Conservation (phyloP, 1,140 invertebrate genomes). For the Calephelis virginiensis region DNA sequence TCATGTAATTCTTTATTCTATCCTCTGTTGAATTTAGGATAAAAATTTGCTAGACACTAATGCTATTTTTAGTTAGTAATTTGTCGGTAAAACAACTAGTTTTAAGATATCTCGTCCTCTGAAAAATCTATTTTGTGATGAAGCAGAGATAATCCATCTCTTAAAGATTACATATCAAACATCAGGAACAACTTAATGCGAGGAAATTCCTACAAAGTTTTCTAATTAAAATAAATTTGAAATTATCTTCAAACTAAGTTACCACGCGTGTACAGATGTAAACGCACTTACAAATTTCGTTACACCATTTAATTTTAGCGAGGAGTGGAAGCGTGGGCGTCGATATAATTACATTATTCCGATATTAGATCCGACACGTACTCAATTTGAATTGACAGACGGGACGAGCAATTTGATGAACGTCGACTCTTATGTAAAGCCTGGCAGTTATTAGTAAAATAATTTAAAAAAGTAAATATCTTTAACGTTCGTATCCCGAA, state of each 20-base stretch:
- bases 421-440: constrained; percentile 2
- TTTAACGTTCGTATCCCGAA: no score
- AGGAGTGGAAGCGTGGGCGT: constrained; percentile 4
- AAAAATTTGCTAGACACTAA: no score
- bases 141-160: no score
- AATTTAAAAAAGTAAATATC: no score
- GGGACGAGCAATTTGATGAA: constrained; percentile 12
- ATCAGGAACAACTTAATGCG: not conserved
- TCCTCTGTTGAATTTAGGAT: no score
- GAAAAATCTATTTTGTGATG: no score
- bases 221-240: not conserved
- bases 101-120: no score
- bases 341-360: constrained; percentile 21
- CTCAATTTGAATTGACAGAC: constrained; percentile 23
- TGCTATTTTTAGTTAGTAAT: no score
- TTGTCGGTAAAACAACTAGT: no score
- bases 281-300: constrained; percentile 2
- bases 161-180: not conserved
- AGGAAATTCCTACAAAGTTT: not conserved
- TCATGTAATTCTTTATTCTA: no score
- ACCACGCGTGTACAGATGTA: not conserved
- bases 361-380: constrained; percentile 25
- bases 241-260: not conserved
- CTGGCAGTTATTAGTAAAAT: no score
- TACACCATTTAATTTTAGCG: constrained; percentile 4